These are phyloP conservation scores for Koerneria pararmatus DNA, from an alignment of 2,888 invertebrate genomes.

Conservation along the genomic window DNA sequence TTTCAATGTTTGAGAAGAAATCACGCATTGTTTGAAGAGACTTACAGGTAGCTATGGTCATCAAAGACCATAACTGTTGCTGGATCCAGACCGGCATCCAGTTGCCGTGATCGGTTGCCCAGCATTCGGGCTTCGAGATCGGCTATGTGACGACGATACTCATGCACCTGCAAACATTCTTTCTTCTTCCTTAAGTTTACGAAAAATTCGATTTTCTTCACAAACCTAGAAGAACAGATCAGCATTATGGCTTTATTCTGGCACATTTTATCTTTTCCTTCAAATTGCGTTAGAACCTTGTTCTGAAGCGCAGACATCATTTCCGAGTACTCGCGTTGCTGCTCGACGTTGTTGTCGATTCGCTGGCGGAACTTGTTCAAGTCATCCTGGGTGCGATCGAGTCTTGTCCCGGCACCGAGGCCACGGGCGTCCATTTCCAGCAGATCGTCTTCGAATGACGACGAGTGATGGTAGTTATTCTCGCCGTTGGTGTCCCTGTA, in stretches of 20 bases:
- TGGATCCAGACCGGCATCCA: constrained; percentile 14
- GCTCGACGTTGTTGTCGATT: constrained; percentile 57
- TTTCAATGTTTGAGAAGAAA: neutral
- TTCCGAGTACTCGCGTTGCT: constrained; percentile 56
- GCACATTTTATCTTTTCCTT: constrained; percentile 9
- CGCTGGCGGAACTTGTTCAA: constrained; percentile 55
- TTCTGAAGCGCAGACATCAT: constrained; percentile 55
- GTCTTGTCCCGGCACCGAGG: constrained; percentile 42
- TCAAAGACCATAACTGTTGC: constrained; percentile 22
- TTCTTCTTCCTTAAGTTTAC: constrained; percentile 8
- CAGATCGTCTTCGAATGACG: constrained; percentile 52
- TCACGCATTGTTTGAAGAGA: neutral
- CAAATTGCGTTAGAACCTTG: constrained; percentile 39
- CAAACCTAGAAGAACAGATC: neutral
- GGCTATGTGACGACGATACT: constrained; percentile 57
- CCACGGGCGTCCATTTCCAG: constrained; percentile 39
- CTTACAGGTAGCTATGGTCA: constrained; percentile 21
- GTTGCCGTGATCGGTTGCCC: constrained; percentile 27
- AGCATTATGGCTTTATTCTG: neutral
- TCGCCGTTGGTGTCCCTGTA: constrained; percentile 58
- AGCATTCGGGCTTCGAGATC: constrained; percentile 51
- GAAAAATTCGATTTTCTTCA: neutral
- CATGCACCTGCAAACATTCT: constrained; percentile 39
- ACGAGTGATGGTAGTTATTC: constrained; percentile 50
- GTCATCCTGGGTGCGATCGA: constrained; percentile 57